phyloP scores from a whole-genome alignment of 2,888 invertebrate species.

The Horisme vitalbata region DNA sequence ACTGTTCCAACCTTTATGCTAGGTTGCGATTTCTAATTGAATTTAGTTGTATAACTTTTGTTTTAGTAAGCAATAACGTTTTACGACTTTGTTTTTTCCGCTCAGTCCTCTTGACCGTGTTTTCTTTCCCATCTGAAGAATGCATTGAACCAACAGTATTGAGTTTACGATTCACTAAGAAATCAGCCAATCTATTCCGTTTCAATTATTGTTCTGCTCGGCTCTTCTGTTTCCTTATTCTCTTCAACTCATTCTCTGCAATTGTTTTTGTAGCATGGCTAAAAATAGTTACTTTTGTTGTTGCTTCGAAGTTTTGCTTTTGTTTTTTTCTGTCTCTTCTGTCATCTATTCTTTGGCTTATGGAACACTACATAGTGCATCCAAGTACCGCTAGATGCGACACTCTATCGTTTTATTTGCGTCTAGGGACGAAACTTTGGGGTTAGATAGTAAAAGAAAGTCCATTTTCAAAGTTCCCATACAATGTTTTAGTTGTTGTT shows the following conservation, averaged over 20 bases:
- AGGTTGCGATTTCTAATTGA: conserved; percentile 3
- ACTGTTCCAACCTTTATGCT: not conserved
- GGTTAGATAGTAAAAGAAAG: conserved; percentile 41
- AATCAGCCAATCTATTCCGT: not conserved
- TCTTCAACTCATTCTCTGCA: not conserved
- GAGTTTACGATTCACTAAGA: not conserved
- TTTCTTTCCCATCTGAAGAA: not conserved
- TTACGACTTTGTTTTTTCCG: conserved; percentile 9
- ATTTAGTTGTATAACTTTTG: conserved; percentile 7
- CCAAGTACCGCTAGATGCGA: conserved; percentile 26
- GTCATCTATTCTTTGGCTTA: not conserved
- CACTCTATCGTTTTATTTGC: conserved; percentile 43
- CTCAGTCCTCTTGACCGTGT: not conserved
- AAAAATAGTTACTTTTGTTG: too few relatives aligned
- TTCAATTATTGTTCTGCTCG: not conserved
- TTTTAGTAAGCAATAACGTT: conserved; percentile 1
- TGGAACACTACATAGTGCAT: conserved; percentile 28
- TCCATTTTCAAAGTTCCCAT: conserved; percentile 37
- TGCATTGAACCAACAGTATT: not conserved
- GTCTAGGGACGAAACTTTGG: conserved; percentile 37
- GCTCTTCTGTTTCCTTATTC: not conserved
- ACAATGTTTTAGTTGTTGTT: conserved; percentile 31
- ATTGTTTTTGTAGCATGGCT: too few relatives aligned
- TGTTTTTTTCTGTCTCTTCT: not conserved
- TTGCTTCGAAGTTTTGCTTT: too few relatives aligned